A percentile compares a stretch with the other conserved stretches of the same genome.
Conservation (phyloP, 2,888 invertebrate species). For the Papilio elwesi region DNA sequence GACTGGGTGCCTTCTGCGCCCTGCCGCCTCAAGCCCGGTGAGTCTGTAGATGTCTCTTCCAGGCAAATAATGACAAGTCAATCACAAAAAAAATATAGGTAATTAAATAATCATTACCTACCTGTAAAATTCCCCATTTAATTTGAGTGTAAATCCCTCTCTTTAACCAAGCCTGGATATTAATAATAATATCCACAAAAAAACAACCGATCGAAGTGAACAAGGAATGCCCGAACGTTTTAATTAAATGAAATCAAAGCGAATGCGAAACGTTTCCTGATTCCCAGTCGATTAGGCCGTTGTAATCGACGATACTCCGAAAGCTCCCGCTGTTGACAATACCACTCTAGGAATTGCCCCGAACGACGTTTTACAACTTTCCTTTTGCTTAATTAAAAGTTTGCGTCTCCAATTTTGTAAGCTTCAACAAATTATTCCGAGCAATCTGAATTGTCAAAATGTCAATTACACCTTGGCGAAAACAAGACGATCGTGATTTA, state of each 20-base stretch:
- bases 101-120: neutral
- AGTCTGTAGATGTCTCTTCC: too few relatives aligned
- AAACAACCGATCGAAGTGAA: slow-evolving; percentile 11
- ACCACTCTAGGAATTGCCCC: slow-evolving; percentile 72
- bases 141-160: neutral
- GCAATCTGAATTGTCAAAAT: slow-evolving; percentile 54
- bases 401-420: slow-evolving; percentile 47
- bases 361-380: slow-evolving; percentile 60
- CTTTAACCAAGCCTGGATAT: neutral
- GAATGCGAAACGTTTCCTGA: slow-evolving; percentile 48
- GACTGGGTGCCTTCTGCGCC: too few relatives aligned
- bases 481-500: slow-evolving; percentile 26
- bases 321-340: slow-evolving; percentile 56
- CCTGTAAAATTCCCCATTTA: neutral
- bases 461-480: slow-evolving; percentile 41
- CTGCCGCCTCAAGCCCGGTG: too few relatives aligned
- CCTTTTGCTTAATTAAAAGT: slow-evolving; percentile 76
- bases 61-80: too few relatives aligned
- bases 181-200: neutral
- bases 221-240: slow-evolving; percentile 14
- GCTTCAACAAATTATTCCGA: slow-evolving; percentile 40
- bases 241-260: slow-evolving; percentile 43
- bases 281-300: slow-evolving; percentile 43
- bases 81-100: too few relatives aligned
- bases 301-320: slow-evolving; percentile 39